Conservation (phyloP, 2,888 invertebrate species). For the Geophilus truncorum region DNA sequence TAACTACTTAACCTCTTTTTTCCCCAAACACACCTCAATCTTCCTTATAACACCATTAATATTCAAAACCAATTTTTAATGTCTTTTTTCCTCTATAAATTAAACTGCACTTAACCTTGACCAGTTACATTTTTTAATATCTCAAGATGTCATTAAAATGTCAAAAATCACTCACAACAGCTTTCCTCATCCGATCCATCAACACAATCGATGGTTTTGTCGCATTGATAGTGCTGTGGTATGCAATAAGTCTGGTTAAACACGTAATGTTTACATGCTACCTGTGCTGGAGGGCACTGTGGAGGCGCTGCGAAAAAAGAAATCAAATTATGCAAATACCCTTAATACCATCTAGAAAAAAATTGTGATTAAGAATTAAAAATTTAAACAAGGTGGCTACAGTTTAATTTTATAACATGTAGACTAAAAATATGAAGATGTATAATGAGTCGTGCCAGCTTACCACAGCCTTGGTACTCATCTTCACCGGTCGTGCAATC, state of each 20-base stretch:
- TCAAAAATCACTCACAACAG: constrained; percentile 65
- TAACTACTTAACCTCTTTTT: background rate
- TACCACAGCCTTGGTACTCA: constrained; percentile 84
- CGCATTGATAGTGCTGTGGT: constrained; percentile 87
- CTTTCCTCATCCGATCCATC: constrained; percentile 92
- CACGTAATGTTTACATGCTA: constrained; percentile 86
- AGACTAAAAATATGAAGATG: too few relatives aligned
- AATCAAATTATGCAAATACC: background rate
- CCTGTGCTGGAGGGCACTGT: constrained; percentile 78
- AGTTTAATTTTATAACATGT: too few relatives aligned
- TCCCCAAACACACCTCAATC: background rate
- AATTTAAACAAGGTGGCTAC: too few relatives aligned
- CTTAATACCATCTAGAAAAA: background rate
- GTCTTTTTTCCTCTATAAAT: background rate
- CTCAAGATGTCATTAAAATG: background rate
- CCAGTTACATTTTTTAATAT: background rate
- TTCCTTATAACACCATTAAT: background rate
- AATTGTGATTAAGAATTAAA: too few relatives aligned
- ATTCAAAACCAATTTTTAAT: background rate
- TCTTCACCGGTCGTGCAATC: constrained; percentile 89
- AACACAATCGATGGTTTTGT: constrained; percentile 90
- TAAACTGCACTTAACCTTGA: background rate
- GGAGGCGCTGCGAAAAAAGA: constrained; percentile 71
- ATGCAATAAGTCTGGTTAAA: constrained; percentile 96
- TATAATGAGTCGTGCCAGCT: too few relatives aligned